Percentiles rank a stretch among this genome's conserved stretches.
phyloP scores from a whole-genome alignment of 2,797 vertebrate genomes.

The Phalloptychus januarius region DNA sequence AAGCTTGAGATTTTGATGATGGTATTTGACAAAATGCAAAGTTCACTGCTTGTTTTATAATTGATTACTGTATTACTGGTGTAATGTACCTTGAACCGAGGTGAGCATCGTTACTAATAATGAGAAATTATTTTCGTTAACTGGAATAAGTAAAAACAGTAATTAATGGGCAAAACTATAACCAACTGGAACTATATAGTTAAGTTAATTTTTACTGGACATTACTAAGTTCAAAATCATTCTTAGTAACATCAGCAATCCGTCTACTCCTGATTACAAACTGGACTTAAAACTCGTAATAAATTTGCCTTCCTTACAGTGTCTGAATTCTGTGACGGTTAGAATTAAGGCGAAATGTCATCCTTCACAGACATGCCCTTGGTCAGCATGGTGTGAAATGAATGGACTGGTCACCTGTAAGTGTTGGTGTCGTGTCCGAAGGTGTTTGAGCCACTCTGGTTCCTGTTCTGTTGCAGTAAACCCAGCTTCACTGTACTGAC shows the following conservation, averaged over 20 bases:
- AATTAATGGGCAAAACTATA: too few relatives aligned
- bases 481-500: constrained; percentile 74
- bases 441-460: constrained; percentile 83
- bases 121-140: too few relatives aligned
- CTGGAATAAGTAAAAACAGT: too few relatives aligned
- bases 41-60: too few relatives aligned
- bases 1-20: too few relatives aligned
- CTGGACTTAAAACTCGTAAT: neutral
- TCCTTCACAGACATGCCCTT: neutral
- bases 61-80: too few relatives aligned
- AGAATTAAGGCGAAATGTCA: neutral
- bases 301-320: neutral
- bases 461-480: constrained; percentile 67
- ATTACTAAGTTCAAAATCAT: neutral
- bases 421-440: constrained; percentile 65
- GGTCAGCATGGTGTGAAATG: neutral
- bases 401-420: constrained; percentile 74
- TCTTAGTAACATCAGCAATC: neutral
- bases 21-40: too few relatives aligned
- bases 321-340: neutral
- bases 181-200: too few relatives aligned
- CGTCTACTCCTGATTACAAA: neutral
- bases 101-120: too few relatives aligned
- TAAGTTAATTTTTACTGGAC: neutral
- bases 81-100: too few relatives aligned